Conservation (phyloP, 2,113 vertebrate genomes). For the Irena cyanogastra region DNA sequence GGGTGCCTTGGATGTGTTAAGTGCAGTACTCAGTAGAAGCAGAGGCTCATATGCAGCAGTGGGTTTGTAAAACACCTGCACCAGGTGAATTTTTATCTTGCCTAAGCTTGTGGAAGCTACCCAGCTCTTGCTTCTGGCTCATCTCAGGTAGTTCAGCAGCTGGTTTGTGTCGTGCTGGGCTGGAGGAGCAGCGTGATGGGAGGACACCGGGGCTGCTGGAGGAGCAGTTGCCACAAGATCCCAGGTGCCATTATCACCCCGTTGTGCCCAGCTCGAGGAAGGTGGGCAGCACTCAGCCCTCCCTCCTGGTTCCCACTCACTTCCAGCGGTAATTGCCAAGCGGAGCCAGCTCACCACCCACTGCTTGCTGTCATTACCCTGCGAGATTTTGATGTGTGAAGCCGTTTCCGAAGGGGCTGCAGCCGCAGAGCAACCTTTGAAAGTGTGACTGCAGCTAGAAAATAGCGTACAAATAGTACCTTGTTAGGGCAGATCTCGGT, state of each 20-base stretch:
- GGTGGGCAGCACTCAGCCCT: not conserved
- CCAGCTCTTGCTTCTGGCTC: not conserved
- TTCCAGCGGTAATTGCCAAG: not conserved
- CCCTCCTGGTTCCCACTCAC: not conserved
- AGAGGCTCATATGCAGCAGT: accelerated
- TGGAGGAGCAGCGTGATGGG: not conserved
- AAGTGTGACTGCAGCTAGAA: conserved; percentile 42
- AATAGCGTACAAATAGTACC: not conserved
- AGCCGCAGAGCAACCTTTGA: conserved; percentile 34
- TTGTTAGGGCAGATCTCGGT: not conserved
- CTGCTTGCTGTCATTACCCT: conserved; percentile 24
- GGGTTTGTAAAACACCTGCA: not conserved
- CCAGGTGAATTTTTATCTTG: not conserved
- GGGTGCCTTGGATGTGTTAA: not conserved
- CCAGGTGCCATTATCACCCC: not conserved
- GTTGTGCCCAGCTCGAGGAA: not conserved
- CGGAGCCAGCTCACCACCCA: not conserved
- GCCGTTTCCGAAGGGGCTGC: conserved; percentile 11
- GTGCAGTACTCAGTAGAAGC: not conserved
- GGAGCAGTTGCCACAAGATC: not conserved
- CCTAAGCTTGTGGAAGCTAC: not conserved
- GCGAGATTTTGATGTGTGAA: conserved; percentile 14
- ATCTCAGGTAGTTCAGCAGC: not conserved
- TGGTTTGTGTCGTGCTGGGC: not conserved
- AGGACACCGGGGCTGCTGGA: accelerated